phyloP scores from a whole-genome alignment of 2,797 vertebrate species.

The Silurus aristotelis region DNA sequence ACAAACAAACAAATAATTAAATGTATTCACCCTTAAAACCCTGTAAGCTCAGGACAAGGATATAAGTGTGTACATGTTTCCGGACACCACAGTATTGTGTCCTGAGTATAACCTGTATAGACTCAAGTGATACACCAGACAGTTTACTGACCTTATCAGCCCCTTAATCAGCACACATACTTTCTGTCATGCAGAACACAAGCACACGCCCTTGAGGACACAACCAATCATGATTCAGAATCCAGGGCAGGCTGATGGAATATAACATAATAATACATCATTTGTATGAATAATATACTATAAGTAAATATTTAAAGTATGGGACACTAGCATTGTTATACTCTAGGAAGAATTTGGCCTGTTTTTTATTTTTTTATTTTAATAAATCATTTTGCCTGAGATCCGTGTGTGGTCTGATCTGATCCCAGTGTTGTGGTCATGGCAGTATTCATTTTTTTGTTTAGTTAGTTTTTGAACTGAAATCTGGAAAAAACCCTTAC shows the following conservation, averaged over 20 bases:
- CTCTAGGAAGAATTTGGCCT: too few species aligned
- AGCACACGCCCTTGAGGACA: background rate
- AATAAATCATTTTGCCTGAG: background rate
- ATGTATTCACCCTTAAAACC: background rate
- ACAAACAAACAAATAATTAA: background rate
- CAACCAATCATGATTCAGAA: background rate
- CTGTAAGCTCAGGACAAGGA: background rate
- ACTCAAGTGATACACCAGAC: background rate
- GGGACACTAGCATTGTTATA: too few species aligned
- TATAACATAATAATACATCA: too few species aligned
- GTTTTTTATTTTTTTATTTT: too few species aligned
- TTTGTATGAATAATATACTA: too few species aligned
- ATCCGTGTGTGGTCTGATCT: background rate
- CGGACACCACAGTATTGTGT: background rate
- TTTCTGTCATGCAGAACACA: background rate
- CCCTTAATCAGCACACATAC: background rate
- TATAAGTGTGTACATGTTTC: background rate
- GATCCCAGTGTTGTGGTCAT: too few species aligned
- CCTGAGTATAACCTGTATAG: background rate
- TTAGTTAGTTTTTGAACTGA: too few species aligned
- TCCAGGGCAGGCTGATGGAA: constrained; percentile 2
- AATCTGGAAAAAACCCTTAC: background rate
- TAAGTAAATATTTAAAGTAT: too few species aligned
- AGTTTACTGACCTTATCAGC: background rate
- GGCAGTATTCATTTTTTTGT: too few species aligned